Conservation (phyloP, 2,113 vertebrate genomes). For the Archocentrus centrarchus region DNA sequence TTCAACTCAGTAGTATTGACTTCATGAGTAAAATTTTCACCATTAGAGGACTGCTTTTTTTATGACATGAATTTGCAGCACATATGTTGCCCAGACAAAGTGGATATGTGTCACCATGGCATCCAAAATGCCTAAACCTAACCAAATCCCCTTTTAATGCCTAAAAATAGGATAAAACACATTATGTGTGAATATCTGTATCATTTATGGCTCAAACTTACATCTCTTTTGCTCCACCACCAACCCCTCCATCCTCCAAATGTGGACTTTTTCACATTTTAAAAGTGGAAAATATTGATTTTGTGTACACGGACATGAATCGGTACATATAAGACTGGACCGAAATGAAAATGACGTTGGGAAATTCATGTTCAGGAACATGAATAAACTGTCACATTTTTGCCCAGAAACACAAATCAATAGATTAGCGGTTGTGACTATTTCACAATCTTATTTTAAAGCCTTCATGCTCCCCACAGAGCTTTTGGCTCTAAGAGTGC, state of each 20-base stretch:
- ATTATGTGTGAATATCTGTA: background rate
- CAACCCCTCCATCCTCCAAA: background rate
- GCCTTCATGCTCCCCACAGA: background rate
- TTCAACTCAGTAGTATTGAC: background rate
- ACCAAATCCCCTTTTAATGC: background rate
- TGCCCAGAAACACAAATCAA: slow-evolving; percentile 7
- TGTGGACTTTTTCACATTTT: background rate
- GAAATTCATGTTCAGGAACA: background rate
- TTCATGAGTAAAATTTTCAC: background rate
- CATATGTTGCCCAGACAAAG: background rate
- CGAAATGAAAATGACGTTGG: background rate
- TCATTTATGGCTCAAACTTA: background rate
- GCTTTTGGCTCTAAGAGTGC: slow-evolving; percentile 1
- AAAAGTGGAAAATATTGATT: slow-evolving; percentile 1
- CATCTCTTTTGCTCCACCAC: background rate
- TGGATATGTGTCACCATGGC: background rate
- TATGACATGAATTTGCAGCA: background rate
- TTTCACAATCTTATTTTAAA: background rate
- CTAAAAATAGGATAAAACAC: background rate
- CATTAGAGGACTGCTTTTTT: too few relatives aligned
- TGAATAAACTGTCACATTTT: background rate
- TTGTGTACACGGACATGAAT: background rate
- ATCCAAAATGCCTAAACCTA: background rate
- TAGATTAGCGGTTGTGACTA: slow-evolving; percentile 4
- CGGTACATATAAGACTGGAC: background rate